Percentiles rank a stretch among this genome's conserved stretches.
Evolutionary conservation across 2,113 vertebrate species (phyloP).

Genomic region (Myotis lucifugus): DNA sequence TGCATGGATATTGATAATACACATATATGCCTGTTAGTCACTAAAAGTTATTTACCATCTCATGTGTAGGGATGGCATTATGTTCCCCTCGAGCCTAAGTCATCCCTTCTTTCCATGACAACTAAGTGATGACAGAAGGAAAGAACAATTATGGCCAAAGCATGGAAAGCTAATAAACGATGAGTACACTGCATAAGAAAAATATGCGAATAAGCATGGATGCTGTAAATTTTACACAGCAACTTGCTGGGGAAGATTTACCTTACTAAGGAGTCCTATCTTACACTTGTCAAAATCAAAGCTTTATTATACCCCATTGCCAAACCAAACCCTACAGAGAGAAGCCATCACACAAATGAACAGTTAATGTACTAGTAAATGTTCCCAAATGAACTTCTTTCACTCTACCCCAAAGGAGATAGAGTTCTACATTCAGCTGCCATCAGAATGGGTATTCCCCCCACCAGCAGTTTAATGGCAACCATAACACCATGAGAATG

Average conservation of each 20-base stretch:
- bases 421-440: not conserved
- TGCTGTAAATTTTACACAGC: not conserved
- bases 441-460: not conserved
- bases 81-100: not conserved
- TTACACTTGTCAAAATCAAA: constrained; percentile 37
- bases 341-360: not conserved
- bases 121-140: not conserved
- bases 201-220: not conserved
- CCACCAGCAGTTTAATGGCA: not conserved
- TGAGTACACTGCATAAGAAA: not conserved
- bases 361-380: not conserved
- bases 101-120: not conserved
- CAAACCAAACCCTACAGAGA: constrained; percentile 31
- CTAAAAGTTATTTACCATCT: not conserved
- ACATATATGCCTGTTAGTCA: not conserved
- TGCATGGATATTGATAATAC: not conserved
- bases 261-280: not conserved
- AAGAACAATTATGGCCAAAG: not conserved
- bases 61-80: not conserved
- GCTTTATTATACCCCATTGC: not conserved
- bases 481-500: not conserved
- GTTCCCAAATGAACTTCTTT: not conserved
- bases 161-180: constrained; percentile 48
- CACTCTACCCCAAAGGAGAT: not conserved
- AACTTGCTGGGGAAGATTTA: not conserved